Evolutionary conservation across 2,888 invertebrate genomes (phyloP).

Genomic region (Ashinkailepas kermadecensis): DNA sequence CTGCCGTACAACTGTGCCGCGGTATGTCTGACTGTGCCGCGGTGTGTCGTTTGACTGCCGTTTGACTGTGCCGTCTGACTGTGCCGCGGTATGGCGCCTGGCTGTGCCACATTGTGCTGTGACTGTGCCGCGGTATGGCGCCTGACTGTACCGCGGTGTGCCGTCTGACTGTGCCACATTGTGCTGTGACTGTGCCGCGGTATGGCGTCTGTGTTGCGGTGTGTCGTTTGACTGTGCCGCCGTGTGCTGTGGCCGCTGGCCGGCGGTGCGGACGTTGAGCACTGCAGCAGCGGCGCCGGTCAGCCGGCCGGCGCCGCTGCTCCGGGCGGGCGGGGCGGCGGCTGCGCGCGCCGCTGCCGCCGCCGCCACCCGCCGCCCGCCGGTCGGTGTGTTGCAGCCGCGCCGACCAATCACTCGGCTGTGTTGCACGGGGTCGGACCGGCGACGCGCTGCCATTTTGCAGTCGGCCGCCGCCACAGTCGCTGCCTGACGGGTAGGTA

Average conservation of each 20-base stretch:
- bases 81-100: no score
- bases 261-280: background rate
- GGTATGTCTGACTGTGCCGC: no score
- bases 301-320: conserved; percentile 7
- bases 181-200: no score
- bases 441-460: conserved; percentile 8
- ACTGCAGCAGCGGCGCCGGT: background rate
- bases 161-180: no score
- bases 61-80: no score
- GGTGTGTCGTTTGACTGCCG: no score
- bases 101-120: no score
- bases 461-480: background rate
- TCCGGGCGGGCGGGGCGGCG: background rate
- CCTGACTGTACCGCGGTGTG: background rate
- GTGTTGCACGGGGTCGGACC: conserved; percentile 4
- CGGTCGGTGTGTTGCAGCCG: conserved; percentile 2
- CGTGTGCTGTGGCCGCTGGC: background rate
- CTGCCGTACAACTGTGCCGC: no score
- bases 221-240: background rate
- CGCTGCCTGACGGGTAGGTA: background rate
- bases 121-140: no score
- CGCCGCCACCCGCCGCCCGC: background rate
- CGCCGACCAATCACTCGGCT: background rate
- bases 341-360: conserved; percentile 11
- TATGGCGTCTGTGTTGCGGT: background rate